A percentile compares a stretch with the other conserved stretches of the same genome.
phyloP scores from a whole-genome alignment of 2,113 vertebrate genomes.

The Cariama cristata region DNA sequence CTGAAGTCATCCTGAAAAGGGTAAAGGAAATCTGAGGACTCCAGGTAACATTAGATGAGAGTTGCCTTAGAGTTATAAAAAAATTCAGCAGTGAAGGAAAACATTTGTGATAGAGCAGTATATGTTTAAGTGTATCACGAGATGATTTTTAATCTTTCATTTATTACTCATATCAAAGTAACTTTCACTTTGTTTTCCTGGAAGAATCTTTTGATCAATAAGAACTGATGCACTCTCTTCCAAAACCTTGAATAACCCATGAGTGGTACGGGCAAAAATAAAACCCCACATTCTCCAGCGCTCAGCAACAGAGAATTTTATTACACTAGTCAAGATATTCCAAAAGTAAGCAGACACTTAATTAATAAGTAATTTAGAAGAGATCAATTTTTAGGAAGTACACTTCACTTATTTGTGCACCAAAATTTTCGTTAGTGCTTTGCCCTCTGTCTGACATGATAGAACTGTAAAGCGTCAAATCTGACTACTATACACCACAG shows the following conservation, averaged over 20 bases:
- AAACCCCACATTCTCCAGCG: not conserved
- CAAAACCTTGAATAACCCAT: not conserved
- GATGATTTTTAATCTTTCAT: not conserved
- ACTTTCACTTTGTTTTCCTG: not conserved
- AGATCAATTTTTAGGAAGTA: not conserved
- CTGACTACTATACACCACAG: not conserved
- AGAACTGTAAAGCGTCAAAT: not conserved
- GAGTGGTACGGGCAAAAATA: not conserved
- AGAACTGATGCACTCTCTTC: not conserved
- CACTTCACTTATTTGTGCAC: not conserved
- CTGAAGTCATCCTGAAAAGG: not conserved
- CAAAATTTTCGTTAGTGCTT: not conserved
- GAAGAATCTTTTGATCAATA: not conserved
- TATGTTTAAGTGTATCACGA: not conserved
- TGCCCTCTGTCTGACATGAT: not conserved
- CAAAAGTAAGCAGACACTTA: not conserved
- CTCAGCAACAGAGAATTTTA: not conserved
- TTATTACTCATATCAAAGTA: not conserved
- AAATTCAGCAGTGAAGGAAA: not conserved
- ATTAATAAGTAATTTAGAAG: not conserved
- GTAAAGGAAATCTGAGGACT: slow-evolving; percentile 8
- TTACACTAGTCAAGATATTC: not conserved
- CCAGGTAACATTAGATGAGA: not conserved
- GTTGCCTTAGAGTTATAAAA: not conserved
- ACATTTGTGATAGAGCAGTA: not conserved